These are phyloP conservation scores for Trachelipus rathkii DNA, from an alignment of 1,140 invertebrate species.

Conservation along the genomic window DNA sequence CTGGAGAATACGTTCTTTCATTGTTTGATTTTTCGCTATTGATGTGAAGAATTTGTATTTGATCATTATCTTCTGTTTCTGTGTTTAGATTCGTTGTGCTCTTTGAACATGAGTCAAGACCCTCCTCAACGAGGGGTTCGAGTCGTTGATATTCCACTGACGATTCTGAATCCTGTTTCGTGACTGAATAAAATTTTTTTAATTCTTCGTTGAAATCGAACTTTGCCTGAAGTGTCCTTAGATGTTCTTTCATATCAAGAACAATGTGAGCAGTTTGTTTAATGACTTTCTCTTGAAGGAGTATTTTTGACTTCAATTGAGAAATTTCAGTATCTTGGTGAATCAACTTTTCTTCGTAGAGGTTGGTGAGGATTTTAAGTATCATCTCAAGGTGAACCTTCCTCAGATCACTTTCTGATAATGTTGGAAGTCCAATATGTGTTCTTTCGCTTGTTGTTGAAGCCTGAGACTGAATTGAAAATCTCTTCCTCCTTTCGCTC, in stretches of 20 bases:
- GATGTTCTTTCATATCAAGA: conserved; percentile 28
- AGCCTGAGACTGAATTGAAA: conserved; percentile 13
- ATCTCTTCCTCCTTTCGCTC: no score
- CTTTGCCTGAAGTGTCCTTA: neutral
- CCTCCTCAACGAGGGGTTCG: no score
- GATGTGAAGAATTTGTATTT: no score
- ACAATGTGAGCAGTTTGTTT: conserved; percentile 37
- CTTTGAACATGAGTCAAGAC: no score
- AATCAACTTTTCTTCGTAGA: conserved; percentile 41
- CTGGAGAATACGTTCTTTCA: no score
- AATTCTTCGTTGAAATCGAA: no score
- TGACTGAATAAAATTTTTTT: no score
- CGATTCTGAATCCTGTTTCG: no score
- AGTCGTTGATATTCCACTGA: no score
- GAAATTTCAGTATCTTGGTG: conserved; percentile 39
- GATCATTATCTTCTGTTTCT: no score
- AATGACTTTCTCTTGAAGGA: conserved; percentile 41
- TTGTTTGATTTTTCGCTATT: no score
- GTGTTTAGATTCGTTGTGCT: no score
- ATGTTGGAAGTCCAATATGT: conserved; percentile 7
- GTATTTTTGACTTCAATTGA: conserved; percentile 30
- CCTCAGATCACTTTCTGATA: conserved; percentile 27
- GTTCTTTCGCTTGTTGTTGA: conserved; percentile 8
- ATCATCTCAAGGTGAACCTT: conserved; percentile 42
- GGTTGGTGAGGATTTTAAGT: conserved; percentile 34